These are phyloP conservation scores for Lasioglossum villosulum DNA, from an alignment of 2,888 invertebrate genomes.

Conservation along the genomic window DNA sequence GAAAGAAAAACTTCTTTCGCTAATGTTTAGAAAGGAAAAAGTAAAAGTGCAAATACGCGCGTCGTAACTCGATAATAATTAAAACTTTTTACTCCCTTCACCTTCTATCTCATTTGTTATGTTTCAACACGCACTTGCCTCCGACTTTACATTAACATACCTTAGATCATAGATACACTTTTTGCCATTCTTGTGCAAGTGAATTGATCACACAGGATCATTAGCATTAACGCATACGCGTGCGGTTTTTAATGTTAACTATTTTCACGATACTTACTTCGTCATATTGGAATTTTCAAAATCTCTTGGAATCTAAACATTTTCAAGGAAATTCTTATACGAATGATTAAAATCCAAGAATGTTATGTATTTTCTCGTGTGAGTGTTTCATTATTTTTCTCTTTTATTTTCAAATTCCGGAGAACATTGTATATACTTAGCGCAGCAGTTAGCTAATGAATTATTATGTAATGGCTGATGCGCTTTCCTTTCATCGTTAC, in stretches of 20 bases:
- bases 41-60: background rate
- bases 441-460: conserved; percentile 7
- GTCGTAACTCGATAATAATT: background rate
- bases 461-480: conserved; percentile 10
- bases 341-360: background rate
- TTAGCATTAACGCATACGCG: background rate
- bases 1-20: background rate
- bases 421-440: background rate
- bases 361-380: too few species aligned
- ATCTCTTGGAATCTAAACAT: background rate
- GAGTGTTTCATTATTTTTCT: background rate
- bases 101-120: conserved; percentile 1
- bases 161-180: background rate
- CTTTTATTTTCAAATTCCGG: background rate
- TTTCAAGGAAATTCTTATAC: background rate
- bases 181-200: background rate
- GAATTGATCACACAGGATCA: background rate
- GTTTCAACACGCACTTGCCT: background rate
- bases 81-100: background rate
- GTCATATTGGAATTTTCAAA: background rate
- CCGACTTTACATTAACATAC: background rate
- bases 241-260: background rate
- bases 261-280: background rate
- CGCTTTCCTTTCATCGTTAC: conserved; percentile 14
- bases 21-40: conserved; percentile 1